Evolutionary conservation across 1,140 invertebrate species (phyloP), one percentile per base, ranked within the genome.

Genomic region (Calephelis virginiensis): DNA sequence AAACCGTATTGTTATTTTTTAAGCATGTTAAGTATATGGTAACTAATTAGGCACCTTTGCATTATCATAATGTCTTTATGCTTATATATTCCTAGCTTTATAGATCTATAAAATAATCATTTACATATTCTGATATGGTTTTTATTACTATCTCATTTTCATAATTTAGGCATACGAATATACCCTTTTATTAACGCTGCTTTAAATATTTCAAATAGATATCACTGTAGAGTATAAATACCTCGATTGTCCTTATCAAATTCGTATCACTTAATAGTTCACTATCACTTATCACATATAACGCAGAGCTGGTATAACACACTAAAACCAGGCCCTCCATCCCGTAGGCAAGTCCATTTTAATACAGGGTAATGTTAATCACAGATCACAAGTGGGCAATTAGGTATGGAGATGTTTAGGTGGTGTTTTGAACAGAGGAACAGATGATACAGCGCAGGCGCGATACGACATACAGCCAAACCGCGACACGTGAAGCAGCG

Each of bases 251-350:
- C 83, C 86, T 83, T 80, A 79, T 79, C 73, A 70, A 75, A 66
- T 71, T 73, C 64, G 69, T 81, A 88, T 88, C 89, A 91, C 89
- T 75, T 82, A 77, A 81, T 81, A 68, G 82, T 83, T 87, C 89
- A 91, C 89, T 87, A 87, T 85, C 89, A 91, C 88, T 87, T 75
- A 87, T 86, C 89, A 91, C 89, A 85, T 77, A 79, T 75, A 85
- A 86, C 80, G 76, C 73, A 76, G 77, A 70, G 64, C 74, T 72
- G 75, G 77, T 75, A 78, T 71, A 82, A 89, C 83, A 88, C 86
- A 89, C 85, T 84, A 81, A 79, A 86, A 84, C 82, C 80, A 85
- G 80, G 70, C 77, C 83, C 83, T 90, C 88, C 88, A 90, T 90
- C 72, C 86, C 88, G 86, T 83, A 73, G 56, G 75, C 72, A 70